These are phyloP conservation scores for Equus quagga DNA, from an alignment of 2,113 vertebrate genomes.

Conservation along the genomic window DNA sequence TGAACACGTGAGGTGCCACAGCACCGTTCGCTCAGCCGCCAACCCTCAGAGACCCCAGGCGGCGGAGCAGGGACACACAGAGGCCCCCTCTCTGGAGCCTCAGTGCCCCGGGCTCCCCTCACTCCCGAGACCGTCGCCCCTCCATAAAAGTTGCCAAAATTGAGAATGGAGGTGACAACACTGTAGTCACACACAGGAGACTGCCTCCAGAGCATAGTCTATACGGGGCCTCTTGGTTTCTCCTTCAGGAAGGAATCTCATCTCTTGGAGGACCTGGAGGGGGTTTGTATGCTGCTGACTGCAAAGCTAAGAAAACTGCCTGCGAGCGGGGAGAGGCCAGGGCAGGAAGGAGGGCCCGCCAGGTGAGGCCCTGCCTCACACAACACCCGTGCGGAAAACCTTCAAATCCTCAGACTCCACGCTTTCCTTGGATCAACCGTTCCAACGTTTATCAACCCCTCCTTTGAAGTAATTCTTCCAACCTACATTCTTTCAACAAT, in stretches of 20 bases:
- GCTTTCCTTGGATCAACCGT: conserved; percentile 52
- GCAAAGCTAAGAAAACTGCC: conserved; percentile 34
- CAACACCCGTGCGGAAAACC: conserved; percentile 7
- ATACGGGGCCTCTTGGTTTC: conserved; percentile 18
- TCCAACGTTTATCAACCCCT: not conserved
- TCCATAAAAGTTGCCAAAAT: not conserved
- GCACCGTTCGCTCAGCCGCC: not conserved
- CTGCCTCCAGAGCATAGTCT: not conserved
- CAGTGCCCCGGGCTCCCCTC: not conserved
- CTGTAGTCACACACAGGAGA: not conserved
- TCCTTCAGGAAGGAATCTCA: conserved; percentile 52
- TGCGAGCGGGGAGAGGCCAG: not conserved
- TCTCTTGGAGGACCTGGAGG: conserved; percentile 46
- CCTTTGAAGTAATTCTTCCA: conserved; percentile 45
- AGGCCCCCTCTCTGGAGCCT: not conserved
- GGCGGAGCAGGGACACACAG: not conserved
- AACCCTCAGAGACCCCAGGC: not conserved
- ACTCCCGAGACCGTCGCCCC: not conserved
- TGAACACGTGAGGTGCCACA: not conserved
- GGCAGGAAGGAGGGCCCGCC: not conserved
- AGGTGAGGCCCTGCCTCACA: conserved; percentile 26
- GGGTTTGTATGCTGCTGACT: not conserved
- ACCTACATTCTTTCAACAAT: conserved; percentile 40
- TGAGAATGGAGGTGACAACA: not conserved
- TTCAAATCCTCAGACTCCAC: conserved; percentile 33